Conservation (phyloP, 2,888 invertebrate genomes). For the Scaptomyza flava region DNA sequence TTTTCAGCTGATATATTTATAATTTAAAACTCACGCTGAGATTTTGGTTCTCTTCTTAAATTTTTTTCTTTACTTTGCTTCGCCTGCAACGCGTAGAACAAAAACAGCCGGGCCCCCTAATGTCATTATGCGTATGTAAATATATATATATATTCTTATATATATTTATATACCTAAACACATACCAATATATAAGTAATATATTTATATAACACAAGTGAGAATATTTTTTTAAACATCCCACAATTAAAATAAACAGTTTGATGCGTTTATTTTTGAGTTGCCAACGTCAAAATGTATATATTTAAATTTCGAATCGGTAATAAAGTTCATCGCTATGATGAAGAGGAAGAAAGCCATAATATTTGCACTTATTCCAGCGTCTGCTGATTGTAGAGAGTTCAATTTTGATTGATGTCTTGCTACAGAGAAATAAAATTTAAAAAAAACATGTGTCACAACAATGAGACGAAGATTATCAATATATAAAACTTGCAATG, state of each 20-base stretch:
- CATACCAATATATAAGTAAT: neutral
- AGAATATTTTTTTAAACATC: slow-evolving; percentile 8
- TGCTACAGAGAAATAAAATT: slow-evolving; percentile 29
- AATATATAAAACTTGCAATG: neutral
- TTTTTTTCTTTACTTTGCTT: slow-evolving; percentile 50
- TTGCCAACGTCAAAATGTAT: slow-evolving; percentile 61
- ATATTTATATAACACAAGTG: slow-evolving; percentile 6
- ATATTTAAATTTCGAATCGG: slow-evolving; percentile 17
- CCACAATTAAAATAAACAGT: slow-evolving; percentile 41
- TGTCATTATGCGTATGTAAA: slow-evolving; percentile 14
- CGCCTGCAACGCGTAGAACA: slow-evolving; percentile 41
- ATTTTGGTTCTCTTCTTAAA: slow-evolving; percentile 6
- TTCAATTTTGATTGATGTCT: slow-evolving; percentile 69
- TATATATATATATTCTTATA: neutral
- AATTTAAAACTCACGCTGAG: slow-evolving; percentile 12
- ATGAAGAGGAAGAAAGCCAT: slow-evolving; percentile 26
- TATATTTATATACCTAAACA: neutral
- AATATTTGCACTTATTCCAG: slow-evolving; percentile 34
- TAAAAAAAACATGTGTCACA: slow-evolving; percentile 20
- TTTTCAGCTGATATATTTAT: slow-evolving; percentile 46
- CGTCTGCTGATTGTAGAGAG: slow-evolving; percentile 55
- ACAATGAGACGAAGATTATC: slow-evolving; percentile 6
- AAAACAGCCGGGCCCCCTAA: slow-evolving; percentile 64
- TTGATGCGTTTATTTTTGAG: slow-evolving; percentile 14
- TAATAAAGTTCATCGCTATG: slow-evolving; percentile 28